phyloP scores from a whole-genome alignment of 1,140 invertebrate genomes.

The Heterodera carotae region DNA sequence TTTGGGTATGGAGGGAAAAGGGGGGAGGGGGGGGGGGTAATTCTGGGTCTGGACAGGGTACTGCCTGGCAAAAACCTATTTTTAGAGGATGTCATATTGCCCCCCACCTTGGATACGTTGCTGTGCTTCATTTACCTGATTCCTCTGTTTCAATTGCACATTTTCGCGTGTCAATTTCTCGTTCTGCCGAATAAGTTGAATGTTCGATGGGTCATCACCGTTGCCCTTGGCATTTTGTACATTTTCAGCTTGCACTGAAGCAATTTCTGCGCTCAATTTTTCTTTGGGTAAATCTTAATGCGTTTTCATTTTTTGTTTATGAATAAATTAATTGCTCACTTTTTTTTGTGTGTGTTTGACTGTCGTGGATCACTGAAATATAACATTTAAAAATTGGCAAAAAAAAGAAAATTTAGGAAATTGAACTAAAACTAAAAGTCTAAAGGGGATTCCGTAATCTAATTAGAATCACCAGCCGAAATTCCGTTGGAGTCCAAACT shows the following conservation, averaged over 20 bases:
- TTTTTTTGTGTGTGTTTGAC: neutral
- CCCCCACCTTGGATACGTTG: too few species aligned
- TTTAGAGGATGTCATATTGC: too few species aligned
- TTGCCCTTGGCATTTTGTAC: neutral
- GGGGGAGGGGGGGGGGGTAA: too few species aligned
- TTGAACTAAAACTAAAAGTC: neutral
- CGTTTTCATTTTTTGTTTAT: neutral
- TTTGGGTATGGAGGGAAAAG: too few species aligned
- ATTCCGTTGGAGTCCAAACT: slow-evolving; percentile 1
- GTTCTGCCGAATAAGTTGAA: slow-evolving; percentile 11
- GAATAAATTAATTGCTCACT: neutral
- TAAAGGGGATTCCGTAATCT: neutral
- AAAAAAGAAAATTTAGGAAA: too few species aligned
- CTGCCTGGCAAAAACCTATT: too few species aligned
- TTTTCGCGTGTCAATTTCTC: slow-evolving; percentile 20
- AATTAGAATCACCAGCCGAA: neutral
- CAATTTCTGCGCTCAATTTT: neutral
- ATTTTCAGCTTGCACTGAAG: neutral
- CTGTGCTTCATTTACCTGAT: too few species aligned
- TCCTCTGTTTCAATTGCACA: slow-evolving; percentile 17
- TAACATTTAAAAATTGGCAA: too few species aligned
- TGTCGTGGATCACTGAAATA: neutral
- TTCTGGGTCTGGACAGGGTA: too few species aligned
- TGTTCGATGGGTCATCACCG: neutral
- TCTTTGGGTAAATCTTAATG: neutral